Evolutionary conservation across 2,113 vertebrate genomes (phyloP).

Genomic region (Progne subis): DNA sequence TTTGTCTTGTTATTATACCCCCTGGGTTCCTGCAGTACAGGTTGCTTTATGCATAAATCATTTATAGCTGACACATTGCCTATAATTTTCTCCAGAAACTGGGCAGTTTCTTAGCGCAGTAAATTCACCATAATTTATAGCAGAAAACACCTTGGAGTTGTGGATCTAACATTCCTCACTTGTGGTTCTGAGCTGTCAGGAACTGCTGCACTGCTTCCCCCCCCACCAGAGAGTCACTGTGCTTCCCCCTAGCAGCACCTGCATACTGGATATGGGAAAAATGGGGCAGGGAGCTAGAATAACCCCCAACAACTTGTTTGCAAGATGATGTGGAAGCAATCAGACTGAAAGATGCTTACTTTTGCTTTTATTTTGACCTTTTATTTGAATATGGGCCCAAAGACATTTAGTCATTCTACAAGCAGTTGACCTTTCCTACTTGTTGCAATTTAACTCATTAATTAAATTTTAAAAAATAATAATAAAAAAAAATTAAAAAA

Average conservation of each 20-base stretch:
- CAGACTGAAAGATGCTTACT: background rate
- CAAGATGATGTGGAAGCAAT: background rate
- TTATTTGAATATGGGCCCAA: accelerated
- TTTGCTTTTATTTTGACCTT: background rate
- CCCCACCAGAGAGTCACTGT: background rate
- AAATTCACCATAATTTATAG: constrained; percentile 15
- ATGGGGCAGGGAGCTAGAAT: background rate
- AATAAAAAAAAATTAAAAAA: no score
- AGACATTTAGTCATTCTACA: background rate
- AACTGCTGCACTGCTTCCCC: background rate
- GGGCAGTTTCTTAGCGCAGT: constrained; percentile 10
- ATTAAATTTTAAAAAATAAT: background rate
- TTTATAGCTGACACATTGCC: constrained; percentile 35
- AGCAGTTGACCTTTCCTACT: background rate
- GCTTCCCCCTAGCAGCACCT: background rate
- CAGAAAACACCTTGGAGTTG: constrained; percentile 36
- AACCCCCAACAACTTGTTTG: background rate
- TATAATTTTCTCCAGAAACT: constrained; percentile 58
- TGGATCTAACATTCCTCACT: constrained; percentile 21
- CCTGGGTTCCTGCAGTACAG: constrained; percentile 8
- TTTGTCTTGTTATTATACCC: constrained; percentile 47
- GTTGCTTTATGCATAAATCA: constrained; percentile 54
- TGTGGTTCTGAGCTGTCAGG: background rate
- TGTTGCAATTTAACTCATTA: background rate
- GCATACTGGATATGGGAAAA: background rate